These are phyloP conservation scores for Cottus gobio DNA, from an alignment of 2,113 vertebrate genomes.

Conservation along the genomic window DNA sequence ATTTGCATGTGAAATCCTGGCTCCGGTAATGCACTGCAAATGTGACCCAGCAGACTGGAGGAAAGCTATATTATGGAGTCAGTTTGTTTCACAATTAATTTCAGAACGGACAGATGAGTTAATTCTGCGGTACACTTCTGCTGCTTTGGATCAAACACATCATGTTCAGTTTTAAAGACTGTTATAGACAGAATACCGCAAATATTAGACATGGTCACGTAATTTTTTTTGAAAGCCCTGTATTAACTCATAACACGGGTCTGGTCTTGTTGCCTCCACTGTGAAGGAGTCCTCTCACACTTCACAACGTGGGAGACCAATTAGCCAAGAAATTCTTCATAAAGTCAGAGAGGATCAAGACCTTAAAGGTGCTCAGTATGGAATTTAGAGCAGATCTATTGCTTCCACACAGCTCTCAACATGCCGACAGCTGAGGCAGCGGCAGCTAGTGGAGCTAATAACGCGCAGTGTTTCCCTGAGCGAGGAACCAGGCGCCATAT, in stretches of 20 bases:
- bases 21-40: background rate
- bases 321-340: slow-evolving; percentile 13
- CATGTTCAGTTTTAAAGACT: slow-evolving; percentile 7
- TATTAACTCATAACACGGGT: slow-evolving; percentile 48
- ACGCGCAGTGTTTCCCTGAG: background rate
- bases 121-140: too few species aligned
- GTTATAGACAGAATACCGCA: slow-evolving; percentile 57
- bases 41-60: background rate
- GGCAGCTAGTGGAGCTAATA: background rate
- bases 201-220: slow-evolving; percentile 30
- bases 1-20: slow-evolving; percentile 14
- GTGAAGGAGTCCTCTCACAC: background rate
- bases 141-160: slow-evolving; percentile 20
- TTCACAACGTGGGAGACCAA: slow-evolving; percentile 12
- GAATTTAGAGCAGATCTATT: background rate
- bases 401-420: background rate
- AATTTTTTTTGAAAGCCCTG: slow-evolving; percentile 30
- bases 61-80: background rate
- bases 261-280: slow-evolving; percentile 54
- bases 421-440: background rate
- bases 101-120: background rate
- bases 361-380: background rate
- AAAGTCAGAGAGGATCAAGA: background rate
- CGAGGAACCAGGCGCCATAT: background rate
- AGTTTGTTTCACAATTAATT: background rate